Evolutionary conservation across 1,140 invertebrate genomes (phyloP).

Genomic region (Drosophila sproati): DNA sequence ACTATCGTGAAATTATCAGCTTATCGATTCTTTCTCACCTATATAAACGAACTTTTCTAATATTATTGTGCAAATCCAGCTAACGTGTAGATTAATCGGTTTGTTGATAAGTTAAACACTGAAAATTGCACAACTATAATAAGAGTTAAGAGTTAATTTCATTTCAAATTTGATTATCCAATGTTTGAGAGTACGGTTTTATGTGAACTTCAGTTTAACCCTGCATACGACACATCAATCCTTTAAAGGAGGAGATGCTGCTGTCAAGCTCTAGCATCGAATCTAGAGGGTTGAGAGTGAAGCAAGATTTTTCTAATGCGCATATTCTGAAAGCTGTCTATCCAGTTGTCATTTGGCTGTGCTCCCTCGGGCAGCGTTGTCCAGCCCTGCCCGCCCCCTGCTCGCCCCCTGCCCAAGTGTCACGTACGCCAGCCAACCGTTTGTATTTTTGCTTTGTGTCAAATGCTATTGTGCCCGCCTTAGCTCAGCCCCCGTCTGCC

Average conservation of each 20-base stretch:
- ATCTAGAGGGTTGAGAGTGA: not conserved
- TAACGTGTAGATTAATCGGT: too few species aligned
- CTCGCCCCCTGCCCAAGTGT: constrained; percentile 13
- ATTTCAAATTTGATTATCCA: too few species aligned
- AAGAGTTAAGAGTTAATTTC: too few species aligned
- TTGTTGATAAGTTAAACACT: too few species aligned
- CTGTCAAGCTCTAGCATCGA: not conserved
- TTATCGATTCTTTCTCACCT: too few species aligned
- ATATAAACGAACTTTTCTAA: too few species aligned
- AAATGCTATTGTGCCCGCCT: constrained; percentile 31
- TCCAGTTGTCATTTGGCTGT: constrained; percentile 7
- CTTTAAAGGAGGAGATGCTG: not conserved
- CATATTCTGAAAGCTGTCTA: constrained; percentile 41
- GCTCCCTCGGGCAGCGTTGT: not conserved
- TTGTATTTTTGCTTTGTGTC: constrained; percentile 24
- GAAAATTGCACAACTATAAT: too few species aligned
- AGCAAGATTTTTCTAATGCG: constrained; percentile 35
- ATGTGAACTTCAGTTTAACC: too few species aligned
- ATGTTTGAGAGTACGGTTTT: too few species aligned
- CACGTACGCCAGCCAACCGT: constrained; percentile 37
- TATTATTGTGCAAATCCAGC: too few species aligned
- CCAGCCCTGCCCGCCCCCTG: not conserved
- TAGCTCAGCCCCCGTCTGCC: not conserved
- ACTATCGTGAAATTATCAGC: too few species aligned
- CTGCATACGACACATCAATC: not conserved